Conservation (phyloP, 92 coral and sea anemone species). For the Palythoa caribaeorum region DNA sequence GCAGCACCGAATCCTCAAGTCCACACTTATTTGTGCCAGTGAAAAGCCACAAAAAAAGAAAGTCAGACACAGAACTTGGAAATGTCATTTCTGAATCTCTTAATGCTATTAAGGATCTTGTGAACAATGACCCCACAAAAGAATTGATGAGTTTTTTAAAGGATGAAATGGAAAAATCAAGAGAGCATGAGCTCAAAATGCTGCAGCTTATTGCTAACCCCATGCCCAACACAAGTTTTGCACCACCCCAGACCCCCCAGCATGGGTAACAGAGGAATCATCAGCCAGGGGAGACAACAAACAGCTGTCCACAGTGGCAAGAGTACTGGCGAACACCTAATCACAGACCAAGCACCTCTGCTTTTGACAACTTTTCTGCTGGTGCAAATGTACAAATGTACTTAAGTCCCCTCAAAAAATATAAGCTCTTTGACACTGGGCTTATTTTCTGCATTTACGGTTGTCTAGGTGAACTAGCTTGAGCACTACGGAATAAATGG, state of each 20-base stretch:
- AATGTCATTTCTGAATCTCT: neutral
- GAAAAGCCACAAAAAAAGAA: neutral
- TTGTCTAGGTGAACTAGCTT: too few species aligned
- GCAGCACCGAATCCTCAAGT: neutral
- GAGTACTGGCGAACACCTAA: conserved; percentile 13
- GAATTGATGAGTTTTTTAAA: neutral
- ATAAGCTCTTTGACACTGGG: too few species aligned
- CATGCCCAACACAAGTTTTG: neutral
- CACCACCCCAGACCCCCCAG: too few species aligned
- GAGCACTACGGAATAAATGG: too few species aligned
- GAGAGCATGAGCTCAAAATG: neutral
- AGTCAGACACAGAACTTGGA: neutral
- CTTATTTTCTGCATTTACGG: too few species aligned
- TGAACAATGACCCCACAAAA: neutral
- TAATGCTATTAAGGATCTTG: neutral
- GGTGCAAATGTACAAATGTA: neutral
- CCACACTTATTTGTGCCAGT: neutral
- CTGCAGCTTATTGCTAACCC: neutral
- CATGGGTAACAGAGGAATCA: too few species aligned
- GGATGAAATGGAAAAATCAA: neutral
- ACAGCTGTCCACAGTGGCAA: conserved; percentile 29
- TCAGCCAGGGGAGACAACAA: too few species aligned
- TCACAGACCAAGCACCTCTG: conserved; percentile 5
- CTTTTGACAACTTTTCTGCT: conserved; percentile 13
- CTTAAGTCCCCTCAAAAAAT: too few species aligned